Percentiles rank a stretch among this genome's conserved stretches.
These are phyloP conservation scores for Melanotaenia trifasciata DNA, from an alignment of 2,797 vertebrate species.

Conservation along the genomic window DNA sequence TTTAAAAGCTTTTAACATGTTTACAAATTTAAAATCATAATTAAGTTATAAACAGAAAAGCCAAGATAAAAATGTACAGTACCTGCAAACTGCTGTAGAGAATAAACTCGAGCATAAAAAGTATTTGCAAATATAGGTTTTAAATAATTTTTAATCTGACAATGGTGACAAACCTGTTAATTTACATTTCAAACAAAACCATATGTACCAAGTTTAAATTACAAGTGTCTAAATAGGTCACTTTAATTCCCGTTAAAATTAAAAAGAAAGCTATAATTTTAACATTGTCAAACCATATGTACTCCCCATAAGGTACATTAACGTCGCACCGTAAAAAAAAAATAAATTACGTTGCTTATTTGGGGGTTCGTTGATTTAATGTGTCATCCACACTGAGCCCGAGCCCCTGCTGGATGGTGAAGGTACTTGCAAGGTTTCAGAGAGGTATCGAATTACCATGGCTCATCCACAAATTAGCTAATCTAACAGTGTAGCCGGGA, in stretches of 20 bases:
- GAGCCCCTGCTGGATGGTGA: slow-evolving; percentile 32
- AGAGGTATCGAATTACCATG: slow-evolving; percentile 21
- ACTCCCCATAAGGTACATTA: too few relatives aligned
- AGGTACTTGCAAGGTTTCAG: slow-evolving; percentile 1
- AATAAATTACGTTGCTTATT: too few relatives aligned
- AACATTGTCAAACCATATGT: not conserved
- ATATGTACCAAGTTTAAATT: too few relatives aligned
- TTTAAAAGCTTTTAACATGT: not conserved
- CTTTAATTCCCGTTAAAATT: not conserved
- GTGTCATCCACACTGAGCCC: slow-evolving; percentile 32
- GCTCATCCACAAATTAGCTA: slow-evolving; percentile 10
- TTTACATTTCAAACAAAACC: too few relatives aligned
- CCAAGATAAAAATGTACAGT: not conserved
- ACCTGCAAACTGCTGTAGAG: too few relatives aligned
- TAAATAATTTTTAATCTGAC: too few relatives aligned
- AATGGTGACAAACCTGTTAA: too few relatives aligned
- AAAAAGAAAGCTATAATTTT: not conserved
- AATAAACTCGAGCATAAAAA: not conserved
- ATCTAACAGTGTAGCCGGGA: not conserved
- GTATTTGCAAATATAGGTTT: not conserved
- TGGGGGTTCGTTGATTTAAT: slow-evolving; percentile 18
- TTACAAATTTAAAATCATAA: not conserved
- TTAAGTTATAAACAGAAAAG: not conserved
- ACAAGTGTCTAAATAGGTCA: not conserved
- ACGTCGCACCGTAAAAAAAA: too few relatives aligned